Evolutionary conservation across 2,888 invertebrate species (phyloP), one percentile per base, ranked within the genome.

Genomic region (Barypeithes pellucidus): DNA sequence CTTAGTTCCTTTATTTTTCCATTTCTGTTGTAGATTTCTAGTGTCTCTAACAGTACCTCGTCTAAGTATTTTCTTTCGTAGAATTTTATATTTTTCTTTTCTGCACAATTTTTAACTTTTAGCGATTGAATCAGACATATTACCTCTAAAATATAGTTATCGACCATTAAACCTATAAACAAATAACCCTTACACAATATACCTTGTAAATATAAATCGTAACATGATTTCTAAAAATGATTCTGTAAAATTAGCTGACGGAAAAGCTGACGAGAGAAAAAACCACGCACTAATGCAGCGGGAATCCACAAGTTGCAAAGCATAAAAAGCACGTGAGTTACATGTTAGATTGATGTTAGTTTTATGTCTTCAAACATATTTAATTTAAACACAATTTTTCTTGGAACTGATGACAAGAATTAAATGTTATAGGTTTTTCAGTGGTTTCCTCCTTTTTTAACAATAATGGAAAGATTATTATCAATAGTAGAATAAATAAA

Each of bases 301-400:
- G 61, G 68, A 69, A 69, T 69, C 68, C 68, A 69, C 68, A 69
- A 69, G 68, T 67, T 69, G 68, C 68, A 50, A 69, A 69, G 68
- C 68, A 39, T 69, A 69, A 62, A 60, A 69, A 69, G 68, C 68
- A 69, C 68, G 68, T 69, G 68, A 69, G 68, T 69, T 69, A 62
- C 50, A 69, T 69, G 68, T 69, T 69, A 69, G 68, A 60, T 69
- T 61, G 61, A 36, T 69, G 68, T 69, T 69, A 69, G 68, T 52
- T 69, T 62, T 50, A 69, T 69, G 61, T 69, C 61, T 54, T 60
- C 22, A 22, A 39, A 41, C 16, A 14, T 33, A 16, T 33, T 33
- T 54, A 8, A 54, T 54, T 39, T 39, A n/a, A n/a, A n/a, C n/a
- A 39, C n/a, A 29, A 8, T 29, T 52, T 50, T 50, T 52, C 12